Conservation (phyloP, 2,113 vertebrate genomes). For the Labrus mixtus region DNA sequence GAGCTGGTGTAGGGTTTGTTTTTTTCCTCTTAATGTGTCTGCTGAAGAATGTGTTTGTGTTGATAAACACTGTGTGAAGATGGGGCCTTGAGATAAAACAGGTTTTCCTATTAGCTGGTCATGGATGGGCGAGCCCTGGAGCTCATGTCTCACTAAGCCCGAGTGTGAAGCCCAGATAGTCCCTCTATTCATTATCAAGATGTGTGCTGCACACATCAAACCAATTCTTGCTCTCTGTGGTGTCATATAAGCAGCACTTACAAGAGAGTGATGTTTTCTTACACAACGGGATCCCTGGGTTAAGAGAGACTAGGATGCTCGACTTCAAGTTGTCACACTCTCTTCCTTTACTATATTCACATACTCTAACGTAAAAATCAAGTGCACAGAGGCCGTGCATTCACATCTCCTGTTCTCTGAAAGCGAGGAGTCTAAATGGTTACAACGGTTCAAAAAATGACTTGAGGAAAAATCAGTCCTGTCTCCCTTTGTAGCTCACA, state of each 20-base stretch:
- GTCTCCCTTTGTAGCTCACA: too few species aligned
- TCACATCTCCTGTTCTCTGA: too few species aligned
- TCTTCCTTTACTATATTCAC: background rate
- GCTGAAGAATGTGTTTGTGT: constrained; percentile 48
- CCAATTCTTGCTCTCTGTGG: constrained; percentile 19
- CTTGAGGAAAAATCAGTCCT: too few species aligned
- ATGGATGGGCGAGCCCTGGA: constrained; percentile 54
- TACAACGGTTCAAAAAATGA: too few species aligned
- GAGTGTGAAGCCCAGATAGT: constrained; percentile 64
- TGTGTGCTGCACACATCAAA: constrained; percentile 55
- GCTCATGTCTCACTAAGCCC: constrained; percentile 54
- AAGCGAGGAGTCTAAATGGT: too few species aligned
- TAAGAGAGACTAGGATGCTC: background rate
- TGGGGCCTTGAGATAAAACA: constrained; percentile 60
- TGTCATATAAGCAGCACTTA: constrained; percentile 53
- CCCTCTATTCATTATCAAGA: constrained; percentile 70
- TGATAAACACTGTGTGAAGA: constrained; percentile 57
- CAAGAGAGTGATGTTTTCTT: constrained; percentile 58
- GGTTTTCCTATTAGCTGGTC: constrained; percentile 64
- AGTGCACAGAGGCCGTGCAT: too few species aligned
- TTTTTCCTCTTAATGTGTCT: constrained; percentile 16
- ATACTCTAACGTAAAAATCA: too few species aligned
- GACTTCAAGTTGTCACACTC: constrained; percentile 18
- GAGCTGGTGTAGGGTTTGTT: background rate
- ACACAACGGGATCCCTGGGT: constrained; percentile 30